Evolutionary conservation across 2,113 vertebrate species (phyloP).

Genomic region (Asarcornis scutulata): DNA sequence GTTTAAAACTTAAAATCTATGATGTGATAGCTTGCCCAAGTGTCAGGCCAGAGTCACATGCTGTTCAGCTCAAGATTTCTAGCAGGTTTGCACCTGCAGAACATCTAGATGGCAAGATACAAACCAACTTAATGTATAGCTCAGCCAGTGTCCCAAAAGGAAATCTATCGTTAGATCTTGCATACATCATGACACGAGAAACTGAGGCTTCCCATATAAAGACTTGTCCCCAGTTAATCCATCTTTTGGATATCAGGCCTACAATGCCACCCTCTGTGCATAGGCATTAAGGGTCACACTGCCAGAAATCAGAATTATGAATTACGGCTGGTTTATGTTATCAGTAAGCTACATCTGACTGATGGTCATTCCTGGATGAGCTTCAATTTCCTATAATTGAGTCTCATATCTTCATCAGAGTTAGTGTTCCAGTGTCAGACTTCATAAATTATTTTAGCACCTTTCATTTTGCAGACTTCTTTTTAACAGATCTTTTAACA

Average conservation of each 20-base stretch:
- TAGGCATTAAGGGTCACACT: not conserved
- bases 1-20: not conserved
- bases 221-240: not conserved
- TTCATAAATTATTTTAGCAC: no score
- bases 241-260: not conserved
- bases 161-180: not conserved
- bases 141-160: not conserved
- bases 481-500: not conserved
- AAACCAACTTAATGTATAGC: accelerated
- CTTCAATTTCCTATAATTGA: not conserved
- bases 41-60: not conserved
- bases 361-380: not conserved
- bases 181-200: not conserved
- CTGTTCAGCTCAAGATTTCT: not conserved
- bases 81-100: not conserved
- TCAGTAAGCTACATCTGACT: not conserved
- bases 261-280: not conserved
- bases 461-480: not conserved
- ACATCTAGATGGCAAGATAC: not conserved
- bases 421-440: not conserved
- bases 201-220: not conserved
- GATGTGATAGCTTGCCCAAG: not conserved
- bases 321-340: not conserved
- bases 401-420: not conserved
- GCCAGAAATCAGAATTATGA: not conserved